A percentile compares a stretch with the other conserved stretches of the same genome.
Conservation (phyloP, 2,888 invertebrate genomes). For the Lydus trimaculatus region DNA sequence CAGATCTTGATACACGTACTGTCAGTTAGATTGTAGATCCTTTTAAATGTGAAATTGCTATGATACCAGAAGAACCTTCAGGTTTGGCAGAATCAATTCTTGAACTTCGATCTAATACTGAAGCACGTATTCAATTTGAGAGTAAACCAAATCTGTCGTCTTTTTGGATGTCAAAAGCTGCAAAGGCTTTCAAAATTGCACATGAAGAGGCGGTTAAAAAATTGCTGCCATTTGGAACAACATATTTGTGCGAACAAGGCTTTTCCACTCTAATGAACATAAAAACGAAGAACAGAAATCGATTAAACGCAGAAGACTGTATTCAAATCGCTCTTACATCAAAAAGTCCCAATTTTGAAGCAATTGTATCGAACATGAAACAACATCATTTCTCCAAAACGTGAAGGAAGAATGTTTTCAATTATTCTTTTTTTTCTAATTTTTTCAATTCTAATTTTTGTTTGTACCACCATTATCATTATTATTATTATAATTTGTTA, state of each 20-base stretch:
- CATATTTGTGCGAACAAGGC: slow-evolving; percentile 27
- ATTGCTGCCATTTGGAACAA: slow-evolving; percentile 20
- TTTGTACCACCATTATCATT: slow-evolving; percentile 29
- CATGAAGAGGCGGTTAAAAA: slow-evolving; percentile 24
- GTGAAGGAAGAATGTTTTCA: slow-evolving; percentile 33
- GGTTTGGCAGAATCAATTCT: slow-evolving; percentile 39
- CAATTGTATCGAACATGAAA: slow-evolving; percentile 36
- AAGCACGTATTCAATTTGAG: slow-evolving; percentile 40
- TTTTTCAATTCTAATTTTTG: slow-evolving; percentile 19
- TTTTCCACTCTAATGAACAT: slow-evolving; percentile 35
- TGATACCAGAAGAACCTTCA: slow-evolving; percentile 37
- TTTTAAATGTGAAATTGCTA: slow-evolving; percentile 30
- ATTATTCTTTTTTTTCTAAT: slow-evolving; percentile 14
- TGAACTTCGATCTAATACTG: slow-evolving; percentile 40
- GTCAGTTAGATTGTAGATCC: slow-evolving; percentile 33
- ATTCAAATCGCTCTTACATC: slow-evolving; percentile 39
- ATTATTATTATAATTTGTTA: slow-evolving; percentile 30
- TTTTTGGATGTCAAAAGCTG: slow-evolving; percentile 42
- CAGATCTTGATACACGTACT: slow-evolving; percentile 36
- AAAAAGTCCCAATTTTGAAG: slow-evolving; percentile 38
- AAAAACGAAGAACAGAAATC: slow-evolving; percentile 39
- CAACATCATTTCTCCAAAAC: slow-evolving; percentile 37
- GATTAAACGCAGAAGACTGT: slow-evolving; percentile 36
- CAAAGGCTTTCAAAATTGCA: slow-evolving; percentile 43
- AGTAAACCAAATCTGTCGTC: slow-evolving; percentile 37